Base-by-base conservation (phyloP, 2,113 vertebrate species). In the Embiotoca jacksoni region DNA sequence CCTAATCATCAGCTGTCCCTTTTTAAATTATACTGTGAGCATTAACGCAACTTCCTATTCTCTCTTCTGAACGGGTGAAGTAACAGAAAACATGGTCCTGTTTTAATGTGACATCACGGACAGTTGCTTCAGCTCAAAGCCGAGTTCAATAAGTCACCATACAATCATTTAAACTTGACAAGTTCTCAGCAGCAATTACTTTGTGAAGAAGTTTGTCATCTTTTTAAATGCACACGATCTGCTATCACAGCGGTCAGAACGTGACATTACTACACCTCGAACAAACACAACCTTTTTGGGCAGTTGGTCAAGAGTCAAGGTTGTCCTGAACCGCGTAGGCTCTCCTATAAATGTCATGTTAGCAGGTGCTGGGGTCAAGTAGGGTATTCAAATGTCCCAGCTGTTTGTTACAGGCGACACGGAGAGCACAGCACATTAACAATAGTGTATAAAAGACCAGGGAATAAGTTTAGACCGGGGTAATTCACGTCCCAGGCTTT, bases 281-380 rank as follows among this genome's bases (percentile, higher is more conserved):
- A 11, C 4, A 44, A 11, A 44, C 13, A 44, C 41, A 44, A 44
- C 10, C 6, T 44, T 44, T 10, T 44, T 11, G 23, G 13, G 23
- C 73, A 81, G 63, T 46, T 52, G 23, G 16, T 65, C 44, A 49
- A 50, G 55, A 76, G 68, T 80, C 68, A 46, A 77, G 49, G 3
- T 59, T 31, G 50, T n/a, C 7, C 55, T 72, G 11, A 0, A 41
- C 58, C 41, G 41, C 3, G 9, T 4, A 32, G 41, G 14, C 31
- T 74, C n/a, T 44, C n/a, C 47, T 78, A 39, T 67, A 65, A 70
- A 72, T 37, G 72, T 44, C 23, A 54, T 30, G 1, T 37, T 15
- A 70, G 49, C 55, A 37, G 32, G 32, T 10, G 5, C 23, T 23
- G 23, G 23, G 23, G 23, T 23, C 23, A 23, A 23, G 4, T 2